Evolutionary conservation across 2,113 vertebrate genomes (phyloP).

Genomic region (Bos indicus): DNA sequence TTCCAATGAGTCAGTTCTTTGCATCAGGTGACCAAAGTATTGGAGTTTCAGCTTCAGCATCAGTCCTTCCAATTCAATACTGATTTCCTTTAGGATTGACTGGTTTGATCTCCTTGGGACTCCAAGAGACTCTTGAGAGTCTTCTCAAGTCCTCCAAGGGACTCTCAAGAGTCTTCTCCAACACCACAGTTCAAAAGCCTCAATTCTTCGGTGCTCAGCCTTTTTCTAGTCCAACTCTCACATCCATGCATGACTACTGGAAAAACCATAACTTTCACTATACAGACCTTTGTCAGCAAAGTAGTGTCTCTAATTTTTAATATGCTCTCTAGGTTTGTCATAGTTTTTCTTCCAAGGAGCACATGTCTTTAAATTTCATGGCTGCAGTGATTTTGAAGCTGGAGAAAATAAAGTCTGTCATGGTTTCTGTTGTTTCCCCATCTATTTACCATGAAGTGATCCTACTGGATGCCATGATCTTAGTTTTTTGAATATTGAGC

Average conservation of each 20-base stretch:
- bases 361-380: neutral
- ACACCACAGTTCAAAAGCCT: neutral
- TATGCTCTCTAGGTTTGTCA: neutral
- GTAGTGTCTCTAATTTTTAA: neutral
- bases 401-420: neutral
- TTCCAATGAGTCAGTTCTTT: neutral
- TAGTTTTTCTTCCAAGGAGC: neutral
- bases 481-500: neutral
- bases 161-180: neutral
- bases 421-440: neutral
- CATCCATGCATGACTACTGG: neutral
- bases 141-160: neutral
- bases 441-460: neutral
- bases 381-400: neutral
- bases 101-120: neutral
- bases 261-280: neutral
- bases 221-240: neutral
- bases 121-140: neutral
- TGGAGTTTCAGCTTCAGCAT: neutral
- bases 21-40: neutral
- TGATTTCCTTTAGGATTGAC: neutral
- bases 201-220: rapidly evolving
- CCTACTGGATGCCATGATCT: neutral
- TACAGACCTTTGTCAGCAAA: neutral
- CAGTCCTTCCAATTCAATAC: neutral